phyloP scores from a whole-genome alignment of 2,797 vertebrate genomes.

The Muscicapa striata region DNA sequence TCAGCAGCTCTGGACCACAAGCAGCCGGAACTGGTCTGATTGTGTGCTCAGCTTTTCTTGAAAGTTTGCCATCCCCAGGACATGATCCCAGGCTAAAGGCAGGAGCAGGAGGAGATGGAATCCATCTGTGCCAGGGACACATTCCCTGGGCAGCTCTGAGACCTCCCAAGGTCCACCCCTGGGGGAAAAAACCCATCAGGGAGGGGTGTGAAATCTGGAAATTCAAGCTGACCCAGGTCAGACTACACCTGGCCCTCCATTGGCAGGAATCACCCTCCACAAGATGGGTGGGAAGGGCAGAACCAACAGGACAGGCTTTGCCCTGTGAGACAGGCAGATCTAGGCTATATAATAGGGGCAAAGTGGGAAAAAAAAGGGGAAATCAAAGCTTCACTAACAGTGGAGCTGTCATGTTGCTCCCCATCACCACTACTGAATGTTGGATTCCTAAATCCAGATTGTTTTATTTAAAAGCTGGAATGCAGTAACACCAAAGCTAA shows the following conservation, averaged over 20 bases:
- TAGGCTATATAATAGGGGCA: rapidly evolving
- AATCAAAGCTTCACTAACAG: not conserved
- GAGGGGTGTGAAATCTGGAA: not conserved
- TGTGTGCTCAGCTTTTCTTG: not conserved
- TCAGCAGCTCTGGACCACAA: not conserved
- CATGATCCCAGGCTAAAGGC: not conserved
- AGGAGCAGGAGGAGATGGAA: not conserved
- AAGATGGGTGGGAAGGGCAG: not conserved
- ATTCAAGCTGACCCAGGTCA: not conserved
- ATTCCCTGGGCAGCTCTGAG: not conserved
- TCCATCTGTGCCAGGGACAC: not conserved
- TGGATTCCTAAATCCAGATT: not conserved
- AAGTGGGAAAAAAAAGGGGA: rapidly evolving
- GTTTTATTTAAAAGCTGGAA: slow-evolving; percentile 22
- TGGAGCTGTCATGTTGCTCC: not conserved
- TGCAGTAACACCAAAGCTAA: not conserved
- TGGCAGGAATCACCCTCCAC: not conserved
- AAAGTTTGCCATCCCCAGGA: not conserved
- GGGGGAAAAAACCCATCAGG: not conserved
- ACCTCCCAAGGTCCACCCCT: not conserved
- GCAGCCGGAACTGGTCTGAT: not conserved
- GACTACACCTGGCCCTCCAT: not conserved
- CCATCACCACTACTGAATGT: not conserved
- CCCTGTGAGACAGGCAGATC: not conserved
- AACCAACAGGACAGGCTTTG: not conserved